Percentiles rank a stretch among this genome's conserved stretches.
Evolutionary conservation across 2,888 invertebrate species (phyloP).

Genomic region (Synergus itoensis): DNA sequence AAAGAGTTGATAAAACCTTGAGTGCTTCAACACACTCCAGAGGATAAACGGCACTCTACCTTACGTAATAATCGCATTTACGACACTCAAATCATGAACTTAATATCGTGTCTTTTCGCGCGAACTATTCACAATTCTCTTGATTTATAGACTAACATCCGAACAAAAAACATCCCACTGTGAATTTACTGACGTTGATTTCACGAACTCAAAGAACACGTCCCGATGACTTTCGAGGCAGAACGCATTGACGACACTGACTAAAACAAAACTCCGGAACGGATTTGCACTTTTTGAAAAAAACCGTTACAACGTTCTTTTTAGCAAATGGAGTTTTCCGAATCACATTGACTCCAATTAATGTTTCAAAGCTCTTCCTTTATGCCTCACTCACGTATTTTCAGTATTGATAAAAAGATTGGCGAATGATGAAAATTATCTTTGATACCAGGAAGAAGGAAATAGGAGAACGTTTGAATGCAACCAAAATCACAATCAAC

Average conservation of each 20-base stretch:
- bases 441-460: background rate
- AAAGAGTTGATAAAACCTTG: background rate
- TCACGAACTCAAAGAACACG: background rate
- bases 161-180: background rate
- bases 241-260: background rate
- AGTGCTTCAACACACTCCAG: background rate
- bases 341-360: background rate
- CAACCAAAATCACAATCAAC: background rate
- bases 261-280: background rate
- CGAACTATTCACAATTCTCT: background rate
- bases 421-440: background rate
- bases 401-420: background rate
- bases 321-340: background rate
- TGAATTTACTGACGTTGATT: slow-evolving; percentile 9
- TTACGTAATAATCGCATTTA: slow-evolving; percentile 5
- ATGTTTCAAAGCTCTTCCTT: background rate
- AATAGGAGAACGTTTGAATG: background rate
- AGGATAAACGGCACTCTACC: slow-evolving; percentile 7
- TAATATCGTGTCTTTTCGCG: background rate
- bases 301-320: background rate
- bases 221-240: background rate
- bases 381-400: background rate
- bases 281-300: background rate
- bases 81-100: background rate
- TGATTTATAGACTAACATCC: background rate